Evolutionary conservation across 2,888 invertebrate genomes (phyloP), one percentile per base, ranked within the genome.

Genomic region (Nemotelus nigrinus): DNA sequence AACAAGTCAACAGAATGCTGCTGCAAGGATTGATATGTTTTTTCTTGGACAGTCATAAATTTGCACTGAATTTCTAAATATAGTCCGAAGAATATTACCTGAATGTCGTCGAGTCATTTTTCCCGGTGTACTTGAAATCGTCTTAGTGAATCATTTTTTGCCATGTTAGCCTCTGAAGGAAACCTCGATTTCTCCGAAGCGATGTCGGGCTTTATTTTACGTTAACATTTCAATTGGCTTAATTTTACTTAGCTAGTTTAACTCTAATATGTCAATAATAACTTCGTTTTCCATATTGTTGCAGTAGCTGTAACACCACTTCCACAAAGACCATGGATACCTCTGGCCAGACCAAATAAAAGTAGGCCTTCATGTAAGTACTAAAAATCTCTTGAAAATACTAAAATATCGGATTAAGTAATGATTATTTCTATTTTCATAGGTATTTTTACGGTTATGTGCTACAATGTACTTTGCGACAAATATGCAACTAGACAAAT

Each of bases 401-500:
- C 41, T 53, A 41, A 10, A 57, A 8, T 25, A 58, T 68, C 43
- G 57, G 41, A 65, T 4, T 64, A 45, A 45, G 8, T 47, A 45
- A n/a, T 1, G 10, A 3, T 50, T 68, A 4, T 7, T 45, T 39
- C 41, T 53, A 57, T 39, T 76, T 67, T 53, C 88, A 8, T 89
- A 93, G 95, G 96, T 90, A 95, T 97, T 87, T 98, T 99, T 90
- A 98, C 99, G 82, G 98, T 99, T 84, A 97, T 99, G 96, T 99
- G 99, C 88, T 99, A 99, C 91, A 99, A 99, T 89, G 98, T 99
- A 82, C 90, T 99, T 82, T 98, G 99, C 89, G 98, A 99, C 90
- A 98, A 98, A 89, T 99, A 98, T 87, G 99, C 99, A 80, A 99
- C 99, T 76, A 89, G 98, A 83, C 97, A 98, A 89, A 96, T 98